Evolutionary conservation across 1,140 invertebrate species (phyloP), one percentile per base, ranked within the genome.

Genomic region (Aphelenchoides fujianensis): DNA sequence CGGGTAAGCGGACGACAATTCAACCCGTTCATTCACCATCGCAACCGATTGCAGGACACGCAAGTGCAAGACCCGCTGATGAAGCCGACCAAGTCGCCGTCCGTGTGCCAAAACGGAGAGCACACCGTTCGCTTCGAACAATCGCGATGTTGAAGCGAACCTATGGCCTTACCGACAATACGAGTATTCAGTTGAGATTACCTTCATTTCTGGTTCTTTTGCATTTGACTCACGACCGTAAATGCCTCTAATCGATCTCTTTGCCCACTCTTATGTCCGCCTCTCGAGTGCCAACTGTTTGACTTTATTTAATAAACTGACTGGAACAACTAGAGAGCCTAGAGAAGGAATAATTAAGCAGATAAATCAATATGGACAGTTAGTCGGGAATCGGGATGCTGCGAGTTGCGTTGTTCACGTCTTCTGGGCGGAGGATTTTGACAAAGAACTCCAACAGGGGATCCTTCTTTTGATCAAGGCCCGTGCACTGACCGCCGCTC

Each of bases 391-490:
- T 5, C 5, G 55, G 55, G 34, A 59, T 19, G 7, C 55, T 27
- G 23, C 23, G 55, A 7, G 55, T 59, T 5, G 27, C 16, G 32
- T 66, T 66, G 19, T n/a, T 36, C 12, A 48, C 16, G 36, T 66
- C 63, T 16, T 66, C 63, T 12, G 31, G 31, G 37, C 32, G 27
- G 12, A 66, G 36, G 32, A 36, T 27, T 12, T 66, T 66, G 12
- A 64, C 5, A 1, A 66, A 63, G n/a, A 66, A 59, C 5, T 77
- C 68, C 3, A 79, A 53, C 31, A 79, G 73, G 35, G 77, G 70
- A 63, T 79, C 78, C 23, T 79, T 37, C 7, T 77, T 69, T 19
- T 75, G 59, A 52, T 80, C 78, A 35, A 81, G 48, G 7, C 68
- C 77, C 3, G 69, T 68, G 55, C 79, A 80, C 27, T 67, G 23